A percentile compares a stretch with the other conserved stretches of the same genome.
Conservation (phyloP, 2,888 invertebrate species). For the Eledona agricola region DNA sequence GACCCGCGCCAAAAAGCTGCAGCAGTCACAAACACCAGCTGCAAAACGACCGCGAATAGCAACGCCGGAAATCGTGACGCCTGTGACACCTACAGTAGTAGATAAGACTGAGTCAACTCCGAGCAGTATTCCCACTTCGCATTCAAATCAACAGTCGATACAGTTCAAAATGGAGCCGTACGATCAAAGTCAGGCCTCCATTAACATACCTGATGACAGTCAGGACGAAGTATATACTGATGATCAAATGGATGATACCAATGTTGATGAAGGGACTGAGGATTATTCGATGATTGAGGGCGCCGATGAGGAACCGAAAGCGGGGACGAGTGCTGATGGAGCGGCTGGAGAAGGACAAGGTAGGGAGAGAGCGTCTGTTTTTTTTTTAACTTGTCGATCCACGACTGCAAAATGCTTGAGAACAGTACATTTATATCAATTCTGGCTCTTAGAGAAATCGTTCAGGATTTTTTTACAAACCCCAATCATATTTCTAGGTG, state of each 20-base stretch:
- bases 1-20: constrained; percentile 46
- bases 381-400: constrained; percentile 30
- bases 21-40: constrained; percentile 41
- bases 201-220: constrained; percentile 49
- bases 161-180: constrained; percentile 61
- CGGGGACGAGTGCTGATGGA: constrained; percentile 59
- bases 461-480: too few relatives aligned
- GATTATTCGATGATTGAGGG: constrained; percentile 59
- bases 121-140: constrained; percentile 36
- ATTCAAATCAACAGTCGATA: constrained; percentile 46
- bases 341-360: constrained; percentile 59
- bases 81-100: constrained; percentile 25
- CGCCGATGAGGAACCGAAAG: constrained; percentile 58
- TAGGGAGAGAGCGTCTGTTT: constrained; percentile 52
- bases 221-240: constrained; percentile 55
- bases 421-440: too few relatives aligned
- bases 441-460: too few relatives aligned
- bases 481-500: too few relatives aligned
- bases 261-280: constrained; percentile 54
- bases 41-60: constrained; percentile 48
- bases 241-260: constrained; percentile 52
- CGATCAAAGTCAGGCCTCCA: constrained; percentile 51
- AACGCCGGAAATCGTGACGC: constrained; percentile 31
- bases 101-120: constrained; percentile 31
- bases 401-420: constrained; percentile 36